These are phyloP conservation scores for Pipistrellus nathusii DNA, from an alignment of 2,797 vertebrate genomes.

Conservation along the genomic window DNA sequence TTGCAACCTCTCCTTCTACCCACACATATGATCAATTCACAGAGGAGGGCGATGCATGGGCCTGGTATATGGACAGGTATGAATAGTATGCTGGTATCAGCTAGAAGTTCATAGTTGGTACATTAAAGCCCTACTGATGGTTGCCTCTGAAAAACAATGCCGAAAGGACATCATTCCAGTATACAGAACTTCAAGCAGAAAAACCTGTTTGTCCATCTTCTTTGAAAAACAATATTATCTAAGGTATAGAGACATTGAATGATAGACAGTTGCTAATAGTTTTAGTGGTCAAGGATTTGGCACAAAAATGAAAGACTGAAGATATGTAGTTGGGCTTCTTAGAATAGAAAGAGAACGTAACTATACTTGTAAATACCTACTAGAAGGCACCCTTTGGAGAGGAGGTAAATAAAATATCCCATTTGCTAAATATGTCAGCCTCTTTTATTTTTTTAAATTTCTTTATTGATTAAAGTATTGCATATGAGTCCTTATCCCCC, in stretches of 20 bases:
- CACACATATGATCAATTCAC: not conserved
- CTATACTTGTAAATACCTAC: not conserved
- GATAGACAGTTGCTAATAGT: not conserved
- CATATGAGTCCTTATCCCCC: no score
- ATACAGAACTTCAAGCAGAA: not conserved
- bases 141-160: not conserved
- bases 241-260: not conserved
- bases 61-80: not conserved
- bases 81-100: not conserved
- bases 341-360: not conserved
- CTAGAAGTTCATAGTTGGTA: not conserved
- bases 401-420: not conserved
- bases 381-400: not conserved
- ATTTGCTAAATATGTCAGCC: not conserved
- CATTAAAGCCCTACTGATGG: not conserved
- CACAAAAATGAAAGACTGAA: not conserved
- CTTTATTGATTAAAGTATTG: no score
- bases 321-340: not conserved
- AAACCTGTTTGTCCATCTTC: not conserved
- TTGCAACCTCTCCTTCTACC: not conserved
- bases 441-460: not conserved
- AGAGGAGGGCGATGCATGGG: not conserved
- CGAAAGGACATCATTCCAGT: not conserved
- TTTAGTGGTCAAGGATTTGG: not conserved
- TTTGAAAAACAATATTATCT: not conserved